A percentile compares a stretch with the other conserved stretches of the same genome.
These are phyloP conservation scores for Anguilla anguilla DNA, from an alignment of 2,797 vertebrate genomes.

Conservation along the genomic window DNA sequence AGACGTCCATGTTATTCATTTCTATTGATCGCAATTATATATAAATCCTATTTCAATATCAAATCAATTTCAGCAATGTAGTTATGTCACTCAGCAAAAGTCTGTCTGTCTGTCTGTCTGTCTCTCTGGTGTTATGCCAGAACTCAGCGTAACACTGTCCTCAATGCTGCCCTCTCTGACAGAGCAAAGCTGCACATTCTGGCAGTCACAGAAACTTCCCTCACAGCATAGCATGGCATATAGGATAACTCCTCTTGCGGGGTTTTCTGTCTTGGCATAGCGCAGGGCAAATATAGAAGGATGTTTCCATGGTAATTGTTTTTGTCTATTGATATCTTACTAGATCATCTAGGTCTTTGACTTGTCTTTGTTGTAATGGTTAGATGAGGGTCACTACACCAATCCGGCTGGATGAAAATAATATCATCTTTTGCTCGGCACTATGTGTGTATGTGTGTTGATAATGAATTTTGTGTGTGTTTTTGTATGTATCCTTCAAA, in stretches of 20 bases:
- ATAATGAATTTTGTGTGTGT: not conserved
- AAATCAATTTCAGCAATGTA: not conserved
- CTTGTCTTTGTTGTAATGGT: not conserved
- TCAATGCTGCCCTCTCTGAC: not conserved
- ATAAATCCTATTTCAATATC: not conserved
- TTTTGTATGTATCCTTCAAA: not conserved
- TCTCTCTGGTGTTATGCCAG: not conserved
- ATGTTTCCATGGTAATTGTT: not conserved
- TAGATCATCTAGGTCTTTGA: not conserved
- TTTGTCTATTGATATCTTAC: not conserved
- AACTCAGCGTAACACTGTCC: not conserved
- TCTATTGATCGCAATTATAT: not conserved
- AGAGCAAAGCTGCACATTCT: constrained; percentile 7
- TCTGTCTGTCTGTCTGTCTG: not conserved
- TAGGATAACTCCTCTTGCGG: not conserved
- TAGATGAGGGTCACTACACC: not conserved
- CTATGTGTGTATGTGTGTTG: not conserved
- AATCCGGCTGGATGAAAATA: not conserved
- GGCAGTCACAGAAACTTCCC: not conserved
- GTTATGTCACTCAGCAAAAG: not conserved
- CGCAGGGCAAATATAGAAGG: not conserved
- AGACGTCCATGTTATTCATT: not conserved
- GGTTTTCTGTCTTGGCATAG: not conserved
- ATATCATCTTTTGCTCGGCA: not conserved
- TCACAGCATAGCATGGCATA: not conserved